Evolutionary conservation across 2,797 vertebrate genomes (phyloP).

Genomic region (Peromyscus aztecus): DNA sequence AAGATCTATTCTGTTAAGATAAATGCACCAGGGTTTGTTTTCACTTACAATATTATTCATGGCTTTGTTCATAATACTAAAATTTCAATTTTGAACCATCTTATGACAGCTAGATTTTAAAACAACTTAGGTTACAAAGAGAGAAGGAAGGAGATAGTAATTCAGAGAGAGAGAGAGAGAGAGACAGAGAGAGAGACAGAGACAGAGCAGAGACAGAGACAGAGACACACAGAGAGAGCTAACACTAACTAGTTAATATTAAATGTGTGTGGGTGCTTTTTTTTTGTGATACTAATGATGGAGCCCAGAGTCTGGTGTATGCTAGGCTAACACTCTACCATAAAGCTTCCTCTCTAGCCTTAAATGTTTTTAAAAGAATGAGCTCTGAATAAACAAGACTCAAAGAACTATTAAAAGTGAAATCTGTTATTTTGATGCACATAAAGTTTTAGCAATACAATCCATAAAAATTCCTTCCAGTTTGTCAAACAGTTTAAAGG

Average conservation of each 20-base stretch:
- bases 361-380: conserved; percentile 46
- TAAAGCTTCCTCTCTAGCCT: neutral
- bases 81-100: conserved; percentile 49
- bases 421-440: conserved; percentile 15
- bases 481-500: neutral
- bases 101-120: neutral
- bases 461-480: neutral
- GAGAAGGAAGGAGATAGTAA: neutral
- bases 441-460: conserved; percentile 25
- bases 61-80: conserved; percentile 49
- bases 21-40: neutral
- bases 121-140: conserved; percentile 30
- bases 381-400: conserved; percentile 29
- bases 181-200: neutral
- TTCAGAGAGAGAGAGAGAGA: neutral
- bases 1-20: conserved; percentile 43
- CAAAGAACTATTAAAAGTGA: conserved; percentile 40
- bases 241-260: neutral
- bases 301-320: neutral
- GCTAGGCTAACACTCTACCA: neutral
- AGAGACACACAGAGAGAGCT: neutral
- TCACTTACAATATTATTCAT: conserved; percentile 39
- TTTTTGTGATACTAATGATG: neutral
- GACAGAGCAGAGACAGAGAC: neutral
- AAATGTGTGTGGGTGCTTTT: neutral